Evolutionary conservation across 1,140 invertebrate species (phyloP), one percentile per base, ranked within the genome.

Genomic region (Diorhabda elongata): DNA sequence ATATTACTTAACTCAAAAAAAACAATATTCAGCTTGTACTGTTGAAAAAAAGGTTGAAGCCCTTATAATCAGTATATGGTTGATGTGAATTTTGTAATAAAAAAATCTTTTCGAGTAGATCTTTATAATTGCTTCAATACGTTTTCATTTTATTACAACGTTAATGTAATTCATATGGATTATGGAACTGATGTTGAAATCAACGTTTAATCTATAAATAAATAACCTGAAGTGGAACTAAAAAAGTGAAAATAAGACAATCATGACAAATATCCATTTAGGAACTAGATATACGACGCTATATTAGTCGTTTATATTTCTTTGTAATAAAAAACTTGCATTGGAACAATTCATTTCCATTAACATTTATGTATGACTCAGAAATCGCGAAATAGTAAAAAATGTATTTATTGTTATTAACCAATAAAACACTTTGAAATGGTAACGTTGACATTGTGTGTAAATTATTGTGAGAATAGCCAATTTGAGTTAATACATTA

Each of bases 161-260:
- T 26, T 26, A 26, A 26, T 26, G 26, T 1, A 26, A 26, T 26
- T 26, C 26, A 26, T 26, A 26, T 26, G 26, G 1, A 26, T 26
- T 26, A 26, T 26, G 26, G 26, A 26, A 26, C 26, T 26, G 26
- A 26, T 26, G 26, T 26, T 26, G 26, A 26, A 26, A 26, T 26
- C 26, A 26, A 26, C 26, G 26, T 26, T 26, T 26, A 26, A 26
- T 26, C 26, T 26, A 26, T 26, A 26, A 26, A 52, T 52, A 52
- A 52, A 52, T 6, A 52, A 8, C 47, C 6, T 52, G n/a, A 52
- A 6, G 4, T n/a, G 2, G 47, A 52, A 52, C 6, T n/a, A 52
- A 52, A 52, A 52, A 52, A 52, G 47, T 52, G 47, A n/a, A 52
- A 52, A n/a, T 52, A 52, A 52, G 47, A 52, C 47, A 52, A n/a